Base-by-base conservation (phyloP, 1,140 invertebrate species). In the Melitaea cinxia region DNA sequence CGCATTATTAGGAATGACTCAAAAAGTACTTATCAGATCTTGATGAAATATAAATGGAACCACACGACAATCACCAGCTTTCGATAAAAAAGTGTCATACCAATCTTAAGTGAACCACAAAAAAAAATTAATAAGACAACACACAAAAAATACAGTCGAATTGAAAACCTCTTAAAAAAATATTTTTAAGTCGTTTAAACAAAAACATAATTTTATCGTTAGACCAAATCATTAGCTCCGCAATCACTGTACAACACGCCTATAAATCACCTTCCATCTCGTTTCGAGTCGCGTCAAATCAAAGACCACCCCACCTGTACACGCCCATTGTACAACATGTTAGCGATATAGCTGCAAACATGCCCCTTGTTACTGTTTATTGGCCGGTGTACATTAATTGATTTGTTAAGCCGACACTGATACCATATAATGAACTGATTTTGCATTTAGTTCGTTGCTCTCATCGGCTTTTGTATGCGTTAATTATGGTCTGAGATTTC, bases 221-320 rank as follows among this genome's bases (percentile, higher is more conserved):
- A 33, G 30, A 33, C 30, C 7, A 33, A 9, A 33, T 45, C 14
- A 23, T 12, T 47, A 37, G 58, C 24, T 58, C 28, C n/a, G 61
- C 63, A 60, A 71, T 35, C 55, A 49, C 15, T 58, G 57, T 14
- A 19, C 10, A 45, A 74, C 57, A 53, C 17, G 17, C 14, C 4
- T 54, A 7, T 26, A 54, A 37, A 17, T 47, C 23, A 49, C 50
- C 21, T 45, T 19, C 72, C 47, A 47, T 77, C 75, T 69, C 68
- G 23, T 68, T 47, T 58, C 64, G 39, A 67, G 45, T 14, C 37
- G 70, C 39, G 67, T 68, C 73, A 65, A 42, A 57, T 65, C 57
- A 56, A 58, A 59, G 23, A 33, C 33, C 75, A 73, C 81, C 77
- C 79, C 72, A 76, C 80, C 78, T 77, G 77, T 65, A 67, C 63